Conservation (phyloP, 2,797 vertebrate genomes). For the Gambusia yucatana region DNA sequence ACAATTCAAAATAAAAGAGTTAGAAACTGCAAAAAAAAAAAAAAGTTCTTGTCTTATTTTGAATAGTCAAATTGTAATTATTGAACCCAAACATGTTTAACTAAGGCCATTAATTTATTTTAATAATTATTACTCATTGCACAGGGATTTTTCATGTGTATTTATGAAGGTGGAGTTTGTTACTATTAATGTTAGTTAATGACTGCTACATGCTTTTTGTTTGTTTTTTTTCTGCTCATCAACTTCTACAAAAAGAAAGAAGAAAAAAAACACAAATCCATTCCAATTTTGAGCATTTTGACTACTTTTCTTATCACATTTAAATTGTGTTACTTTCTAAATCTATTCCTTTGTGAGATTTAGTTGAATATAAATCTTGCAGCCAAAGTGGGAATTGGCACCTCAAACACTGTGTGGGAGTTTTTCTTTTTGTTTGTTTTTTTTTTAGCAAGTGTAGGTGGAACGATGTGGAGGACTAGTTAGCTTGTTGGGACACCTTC, state of each 20-base stretch:
- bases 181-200: not conserved
- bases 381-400: not conserved
- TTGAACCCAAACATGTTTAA: not conserved
- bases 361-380: not conserved
- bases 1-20: slow-evolving; percentile 21
- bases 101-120: not conserved
- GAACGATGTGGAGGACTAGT: not conserved
- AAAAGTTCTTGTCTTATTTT: not conserved
- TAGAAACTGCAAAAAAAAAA: not conserved
- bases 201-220: not conserved
- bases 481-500: not conserved
- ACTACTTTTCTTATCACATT: not conserved
- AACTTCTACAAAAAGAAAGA: not conserved
- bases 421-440: not conserved
- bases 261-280: too few relatives aligned
- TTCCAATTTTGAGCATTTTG: not conserved
- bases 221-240: not conserved
- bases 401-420: not conserved
- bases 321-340: not conserved
- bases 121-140: not conserved
- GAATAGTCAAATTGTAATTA: not conserved
- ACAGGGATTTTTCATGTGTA: not conserved
- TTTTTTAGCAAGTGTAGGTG: slow-evolving; percentile 3
- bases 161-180: not conserved
- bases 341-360: not conserved